phyloP scores from a whole-genome alignment of 2,113 vertebrate genomes.

The Monarcha castaneiventris region DNA sequence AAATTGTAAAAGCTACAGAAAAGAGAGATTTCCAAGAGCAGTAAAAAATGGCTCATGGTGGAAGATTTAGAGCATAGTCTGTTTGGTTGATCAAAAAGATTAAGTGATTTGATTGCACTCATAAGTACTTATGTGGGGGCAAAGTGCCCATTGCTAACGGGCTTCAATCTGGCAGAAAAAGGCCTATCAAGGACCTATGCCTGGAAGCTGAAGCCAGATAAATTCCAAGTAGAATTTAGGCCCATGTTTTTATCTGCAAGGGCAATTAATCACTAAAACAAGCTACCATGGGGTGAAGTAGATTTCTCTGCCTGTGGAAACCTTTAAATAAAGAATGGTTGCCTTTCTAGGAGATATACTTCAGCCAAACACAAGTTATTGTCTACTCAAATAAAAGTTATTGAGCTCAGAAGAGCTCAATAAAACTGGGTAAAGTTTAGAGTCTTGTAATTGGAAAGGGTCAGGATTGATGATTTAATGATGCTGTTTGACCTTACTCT shows the following conservation, averaged over 20 bases:
- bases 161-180: not conserved
- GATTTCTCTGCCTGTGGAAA: not conserved
- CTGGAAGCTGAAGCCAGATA: not conserved
- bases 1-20: not conserved
- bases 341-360: not conserved
- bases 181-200: not conserved
- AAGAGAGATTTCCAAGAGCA: not conserved
- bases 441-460: not conserved
- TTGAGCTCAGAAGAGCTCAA: not conserved
- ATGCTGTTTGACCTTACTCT: not conserved
- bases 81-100: not conserved
- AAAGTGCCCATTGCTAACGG: not conserved
- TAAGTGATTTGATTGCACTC: not conserved
- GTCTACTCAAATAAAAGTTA: not conserved
- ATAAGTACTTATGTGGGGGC: not conserved
- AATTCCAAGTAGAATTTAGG: slow-evolving; percentile 34
- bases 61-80: not conserved
- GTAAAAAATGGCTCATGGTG: not conserved
- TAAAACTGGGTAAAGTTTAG: not conserved
- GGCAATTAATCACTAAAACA: slow-evolving; percentile 3
- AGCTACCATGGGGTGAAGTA: not conserved
- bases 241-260: not conserved
- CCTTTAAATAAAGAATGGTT: slow-evolving; percentile 3
- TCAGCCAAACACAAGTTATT: not conserved
- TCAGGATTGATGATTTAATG: not conserved